Base-by-base conservation (phyloP, 2,797 vertebrate species). In the Todus mexicanus region DNA sequence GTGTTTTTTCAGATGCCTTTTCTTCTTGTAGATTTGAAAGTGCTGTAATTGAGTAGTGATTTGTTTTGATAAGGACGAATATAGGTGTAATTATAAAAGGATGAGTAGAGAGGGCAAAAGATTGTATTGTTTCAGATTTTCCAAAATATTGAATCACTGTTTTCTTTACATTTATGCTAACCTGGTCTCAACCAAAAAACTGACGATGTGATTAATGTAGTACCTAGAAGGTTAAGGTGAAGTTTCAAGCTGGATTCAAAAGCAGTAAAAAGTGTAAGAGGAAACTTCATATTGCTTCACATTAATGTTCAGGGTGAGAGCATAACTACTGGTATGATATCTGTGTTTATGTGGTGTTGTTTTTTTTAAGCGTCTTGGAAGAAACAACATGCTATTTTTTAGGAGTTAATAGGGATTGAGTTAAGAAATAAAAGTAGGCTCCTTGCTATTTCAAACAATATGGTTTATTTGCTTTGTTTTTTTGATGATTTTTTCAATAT, bases 281-380 rank as follows among this genome's bases (percentile, higher is more conserved):
- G 98, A 98, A 98, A 98, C 97, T 97, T 97, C 96, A 96, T 98
- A 97, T 97, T 97, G 86, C 88, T 97, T 98, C 96, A 96, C 91
- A 88, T 97, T 97, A 97, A 96, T 97, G 97, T 98, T 97, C 56
- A 53, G 93, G 95, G 96, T 97, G 97, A 97, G 96, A 96, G 96
- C 94, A 93, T 96, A 98, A 98, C 97, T 98, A 97, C 96, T 95
- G 86, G 87, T 95, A 93, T 66, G 68, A 89, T 84, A 6, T 57
- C 25, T 54, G 76, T 5, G 18, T 78, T 92, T 56, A 22, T 0
- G 0, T 53, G 50, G 1, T n/a, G n/a, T n/a, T n/a, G 25, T 37
- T 2, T 19, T 89, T 84, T 66, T 51, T 29, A 88, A 80, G n/a
- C 37, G 42, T 10, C 6, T 8, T 50, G 19, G 56, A 72, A 85